Conservation (phyloP, 2,797 vertebrate genomes). For the Selene dorsalis region DNA sequence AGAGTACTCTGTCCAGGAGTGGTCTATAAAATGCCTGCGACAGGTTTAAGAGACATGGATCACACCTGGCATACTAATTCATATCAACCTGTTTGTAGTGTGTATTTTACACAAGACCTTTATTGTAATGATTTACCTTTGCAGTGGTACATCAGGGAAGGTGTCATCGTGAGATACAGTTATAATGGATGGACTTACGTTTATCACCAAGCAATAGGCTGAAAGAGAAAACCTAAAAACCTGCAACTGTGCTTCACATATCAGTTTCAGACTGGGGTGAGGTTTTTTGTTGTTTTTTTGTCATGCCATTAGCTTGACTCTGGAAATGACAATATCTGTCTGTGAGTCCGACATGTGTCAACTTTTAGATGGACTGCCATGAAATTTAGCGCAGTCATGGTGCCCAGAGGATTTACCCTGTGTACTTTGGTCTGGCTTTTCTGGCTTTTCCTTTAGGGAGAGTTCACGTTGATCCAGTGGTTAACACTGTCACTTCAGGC, state of each 20-base stretch:
- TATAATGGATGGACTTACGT: conserved; percentile 1
- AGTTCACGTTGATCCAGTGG: too few relatives aligned
- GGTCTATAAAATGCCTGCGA: conserved; percentile 44
- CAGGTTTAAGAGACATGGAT: conserved; percentile 48
- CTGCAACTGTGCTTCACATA: conserved; percentile 2
- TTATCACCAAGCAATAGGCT: conserved; percentile 15
- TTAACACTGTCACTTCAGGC: too few relatives aligned
- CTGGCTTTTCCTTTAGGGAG: neutral
- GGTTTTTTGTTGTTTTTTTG: neutral
- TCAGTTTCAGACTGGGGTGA: neutral
- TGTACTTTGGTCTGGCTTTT: neutral
- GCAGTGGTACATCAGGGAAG: neutral
- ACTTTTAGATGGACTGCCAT: neutral
- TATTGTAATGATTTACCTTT: conserved; percentile 39
- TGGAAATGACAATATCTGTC: neutral
- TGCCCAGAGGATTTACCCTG: neutral
- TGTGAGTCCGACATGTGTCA: too few relatives aligned
- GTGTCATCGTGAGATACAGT: neutral
- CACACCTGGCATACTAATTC: conserved; percentile 50
- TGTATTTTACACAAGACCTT: conserved; percentile 33
- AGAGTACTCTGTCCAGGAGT: conserved; percentile 12
- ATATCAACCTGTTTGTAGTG: conserved; percentile 27
- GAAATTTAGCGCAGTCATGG: neutral
- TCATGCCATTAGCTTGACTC: neutral
- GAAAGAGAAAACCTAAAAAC: neutral